phyloP scores from a whole-genome alignment of 2,797 vertebrate genomes.

The Epinephelus malabaricus region DNA sequence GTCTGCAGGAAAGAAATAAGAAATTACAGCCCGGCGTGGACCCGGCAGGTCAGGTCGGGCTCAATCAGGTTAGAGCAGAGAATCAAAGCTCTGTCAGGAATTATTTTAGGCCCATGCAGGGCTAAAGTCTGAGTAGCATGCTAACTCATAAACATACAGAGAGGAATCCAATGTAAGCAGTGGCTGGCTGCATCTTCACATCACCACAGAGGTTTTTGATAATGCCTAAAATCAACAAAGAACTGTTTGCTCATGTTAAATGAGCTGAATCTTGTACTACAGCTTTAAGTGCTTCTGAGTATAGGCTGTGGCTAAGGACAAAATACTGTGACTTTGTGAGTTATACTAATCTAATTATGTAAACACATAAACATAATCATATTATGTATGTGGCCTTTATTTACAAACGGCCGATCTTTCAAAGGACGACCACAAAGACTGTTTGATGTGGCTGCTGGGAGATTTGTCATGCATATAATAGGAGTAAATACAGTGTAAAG shows the following conservation, averaged over 20 bases:
- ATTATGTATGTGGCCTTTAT: slow-evolving; percentile 18
- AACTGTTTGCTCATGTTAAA: background rate
- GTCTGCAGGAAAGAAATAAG: too few relatives aligned
- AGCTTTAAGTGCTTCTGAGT: background rate
- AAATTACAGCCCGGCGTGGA: too few relatives aligned
- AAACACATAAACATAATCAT: slow-evolving; percentile 5
- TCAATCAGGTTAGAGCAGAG: too few relatives aligned
- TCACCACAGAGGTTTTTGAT: background rate
- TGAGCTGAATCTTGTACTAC: background rate
- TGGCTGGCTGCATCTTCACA: background rate
- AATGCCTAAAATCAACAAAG: background rate
- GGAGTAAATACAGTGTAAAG: slow-evolving; percentile 22
- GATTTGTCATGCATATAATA: slow-evolving; percentile 21
- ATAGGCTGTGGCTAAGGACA: background rate
- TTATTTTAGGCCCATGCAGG: too few relatives aligned
- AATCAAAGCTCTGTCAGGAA: too few relatives aligned
- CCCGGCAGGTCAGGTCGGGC: too few relatives aligned
- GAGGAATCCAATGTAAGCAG: background rate
- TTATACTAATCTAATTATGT: slow-evolving; percentile 14
- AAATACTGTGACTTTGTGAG: slow-evolving; percentile 9
- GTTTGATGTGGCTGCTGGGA: slow-evolving; percentile 12
- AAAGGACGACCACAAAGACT: slow-evolving; percentile 9
- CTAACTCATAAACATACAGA: background rate
- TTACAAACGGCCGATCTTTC: slow-evolving; percentile 15
- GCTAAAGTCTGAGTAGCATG: background rate